Evolutionary conservation across 2,113 vertebrate species (phyloP), one percentile per base, ranked within the genome.

Genomic region (Psephotus haematonotus): DNA sequence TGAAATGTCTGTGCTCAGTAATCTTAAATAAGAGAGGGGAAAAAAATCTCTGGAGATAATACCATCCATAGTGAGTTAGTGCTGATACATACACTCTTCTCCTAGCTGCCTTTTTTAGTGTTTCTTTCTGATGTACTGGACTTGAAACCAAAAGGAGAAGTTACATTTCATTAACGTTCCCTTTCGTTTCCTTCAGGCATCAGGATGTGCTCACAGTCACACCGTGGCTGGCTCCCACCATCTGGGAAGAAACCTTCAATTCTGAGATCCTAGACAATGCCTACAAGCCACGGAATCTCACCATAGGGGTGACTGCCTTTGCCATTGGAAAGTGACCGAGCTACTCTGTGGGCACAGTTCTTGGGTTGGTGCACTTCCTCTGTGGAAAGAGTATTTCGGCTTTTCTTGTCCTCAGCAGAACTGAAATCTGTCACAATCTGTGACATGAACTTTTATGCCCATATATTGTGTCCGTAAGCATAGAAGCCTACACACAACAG

Each of bases 231-330:
- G 98, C 97, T 5, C 98, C 98, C 76, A 93, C 99, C 12, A 33
- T 99, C 75, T 99, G 99, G 86, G 98, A 99, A 15, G 98, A 98
- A 37, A 98, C 94, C 79, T 97, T 95, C 18, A n/a, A 91, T n/a
- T 92, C 98, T 0, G 97, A 95, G 35, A n/a, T 92, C 35, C 96
- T 97, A 67, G 97, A 96, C 70, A 93, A 72, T 17, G 95, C 97
- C 85, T 98, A 98, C 39, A 93, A 71, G 33, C 93, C 97, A 0
- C 77, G 86, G 84, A 97, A 93, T 53, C 96, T 98, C 93, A 98
- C 88, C 52, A 79, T 94, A 1, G 98, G 98, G 24, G 88, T 99
- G 82, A 90, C 98, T 2, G 81, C 82, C 23, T 97, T 99, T 5
- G 98, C 98, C 2, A 65, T 98, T 57, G 98, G 98, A 35, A 98